phyloP scores from a whole-genome alignment of 2,797 vertebrate species.

The Pseudopleuronectes americanus region DNA sequence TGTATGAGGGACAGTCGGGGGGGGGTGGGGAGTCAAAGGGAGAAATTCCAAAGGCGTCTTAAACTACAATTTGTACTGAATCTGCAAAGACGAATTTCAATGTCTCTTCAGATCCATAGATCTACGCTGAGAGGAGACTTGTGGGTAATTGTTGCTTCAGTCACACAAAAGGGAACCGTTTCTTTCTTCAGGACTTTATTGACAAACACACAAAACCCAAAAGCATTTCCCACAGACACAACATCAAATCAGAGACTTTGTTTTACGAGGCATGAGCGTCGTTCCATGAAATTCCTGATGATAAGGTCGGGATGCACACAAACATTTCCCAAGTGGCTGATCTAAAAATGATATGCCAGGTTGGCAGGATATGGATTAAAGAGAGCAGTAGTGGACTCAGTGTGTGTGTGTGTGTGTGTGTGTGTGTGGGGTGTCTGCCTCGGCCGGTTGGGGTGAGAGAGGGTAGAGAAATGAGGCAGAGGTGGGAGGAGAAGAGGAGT shows the following conservation, averaged over 20 bases:
- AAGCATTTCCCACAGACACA: neutral
- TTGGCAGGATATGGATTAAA: no score
- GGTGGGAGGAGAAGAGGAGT: no score
- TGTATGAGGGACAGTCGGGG: slow-evolving; percentile 8
- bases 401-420: no score
- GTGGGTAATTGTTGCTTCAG: slow-evolving; percentile 6
- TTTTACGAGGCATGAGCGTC: neutral
- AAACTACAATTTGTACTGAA: slow-evolving; percentile 36
- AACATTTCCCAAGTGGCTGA: neutral
- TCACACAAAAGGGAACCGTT: neutral
- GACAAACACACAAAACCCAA: neutral
- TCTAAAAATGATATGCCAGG: no score
- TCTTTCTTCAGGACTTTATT: neutral
- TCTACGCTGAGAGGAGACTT: neutral
- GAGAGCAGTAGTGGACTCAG: no score
- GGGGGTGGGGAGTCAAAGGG: slow-evolving; percentile 25
- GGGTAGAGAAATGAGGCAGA: no score
- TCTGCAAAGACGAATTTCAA: slow-evolving; percentile 34
- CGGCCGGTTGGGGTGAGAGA: no score
- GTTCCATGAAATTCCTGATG: neutral
- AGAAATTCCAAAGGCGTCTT: slow-evolving; percentile 62
- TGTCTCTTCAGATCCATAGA: slow-evolving; percentile 14
- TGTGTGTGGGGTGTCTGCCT: no score
- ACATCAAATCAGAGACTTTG: neutral
- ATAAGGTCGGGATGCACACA: neutral